Percentiles rank a stretch among this genome's conserved stretches.
phyloP scores from a whole-genome alignment of 2,797 vertebrate genomes.

The Phalloptychus januarius region DNA sequence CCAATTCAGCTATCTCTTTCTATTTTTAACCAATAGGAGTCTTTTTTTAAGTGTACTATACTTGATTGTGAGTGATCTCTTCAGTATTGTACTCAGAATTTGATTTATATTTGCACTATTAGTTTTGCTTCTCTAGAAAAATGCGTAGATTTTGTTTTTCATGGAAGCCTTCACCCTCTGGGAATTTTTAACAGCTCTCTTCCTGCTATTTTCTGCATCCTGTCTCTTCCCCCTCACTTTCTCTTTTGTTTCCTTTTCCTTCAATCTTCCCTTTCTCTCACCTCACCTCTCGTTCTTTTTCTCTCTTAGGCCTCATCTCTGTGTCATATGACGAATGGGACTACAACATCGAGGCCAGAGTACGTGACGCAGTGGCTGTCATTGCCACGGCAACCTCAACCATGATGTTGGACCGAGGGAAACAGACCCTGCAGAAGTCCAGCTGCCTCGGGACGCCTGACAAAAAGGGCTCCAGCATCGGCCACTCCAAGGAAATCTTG shows the following conservation, averaged over 20 bases:
- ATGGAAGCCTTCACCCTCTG: slow-evolving; percentile 21
- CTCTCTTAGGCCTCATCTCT: slow-evolving; percentile 88
- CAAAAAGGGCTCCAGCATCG: slow-evolving; percentile 83
- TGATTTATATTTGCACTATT: slow-evolving; percentile 31
- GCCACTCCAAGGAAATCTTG: slow-evolving; percentile 83
- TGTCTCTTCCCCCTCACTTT: slow-evolving; percentile 10
- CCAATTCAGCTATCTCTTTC: slow-evolving; percentile 7
- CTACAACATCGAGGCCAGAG: slow-evolving; percentile 95
- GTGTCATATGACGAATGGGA: slow-evolving; percentile 99
- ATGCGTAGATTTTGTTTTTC: slow-evolving; percentile 35
- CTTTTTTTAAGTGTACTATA: slow-evolving; percentile 4
- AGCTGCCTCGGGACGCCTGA: slow-evolving; percentile 95
- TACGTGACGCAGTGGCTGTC: slow-evolving; percentile 97
- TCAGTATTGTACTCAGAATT: slow-evolving; percentile 4
- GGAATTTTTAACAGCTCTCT: slow-evolving; percentile 45
- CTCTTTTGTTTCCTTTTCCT: slow-evolving; percentile 10
- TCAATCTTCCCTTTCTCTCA: slow-evolving; percentile 29
- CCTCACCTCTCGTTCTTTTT: slow-evolving; percentile 36
- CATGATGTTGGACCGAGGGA: slow-evolving; percentile 96
- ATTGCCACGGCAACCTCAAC: slow-evolving; percentile 98
- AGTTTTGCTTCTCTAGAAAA: slow-evolving; percentile 31
- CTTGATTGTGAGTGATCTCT: slow-evolving; percentile 3
- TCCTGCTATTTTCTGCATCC: slow-evolving; percentile 31
- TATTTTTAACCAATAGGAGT: slow-evolving; percentile 12
- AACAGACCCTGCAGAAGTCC: slow-evolving; percentile 94